phyloP scores from a whole-genome alignment of 2,113 vertebrate genomes.

The Eublepharis macularius region DNA sequence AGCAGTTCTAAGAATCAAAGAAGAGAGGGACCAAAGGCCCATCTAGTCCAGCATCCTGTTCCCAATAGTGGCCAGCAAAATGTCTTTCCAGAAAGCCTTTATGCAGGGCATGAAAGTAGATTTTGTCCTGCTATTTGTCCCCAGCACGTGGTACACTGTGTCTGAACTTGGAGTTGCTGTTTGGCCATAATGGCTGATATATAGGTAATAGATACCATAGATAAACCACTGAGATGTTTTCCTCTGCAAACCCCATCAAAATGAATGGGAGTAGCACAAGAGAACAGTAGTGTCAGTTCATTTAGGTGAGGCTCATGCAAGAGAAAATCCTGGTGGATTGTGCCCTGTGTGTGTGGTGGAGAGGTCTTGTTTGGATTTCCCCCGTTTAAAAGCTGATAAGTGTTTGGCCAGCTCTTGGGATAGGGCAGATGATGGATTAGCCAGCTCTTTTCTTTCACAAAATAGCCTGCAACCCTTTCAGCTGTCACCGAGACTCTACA shows the following conservation, averaged over 20 bases:
- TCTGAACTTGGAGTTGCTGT: neutral
- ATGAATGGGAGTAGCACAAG: too few species aligned
- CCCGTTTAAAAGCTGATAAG: neutral
- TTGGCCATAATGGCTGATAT: neutral
- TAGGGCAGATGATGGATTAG: neutral
- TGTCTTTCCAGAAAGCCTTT: too few species aligned
- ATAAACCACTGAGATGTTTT: neutral
- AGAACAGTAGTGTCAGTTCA: neutral
- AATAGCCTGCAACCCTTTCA: too few species aligned
- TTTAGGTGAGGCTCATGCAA: neutral
- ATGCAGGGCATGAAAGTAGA: neutral
- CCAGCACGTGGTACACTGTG: neutral
- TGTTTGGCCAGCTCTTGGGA: too few species aligned
- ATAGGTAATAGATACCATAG: neutral
- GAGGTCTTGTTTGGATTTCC: neutral
- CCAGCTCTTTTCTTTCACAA: neutral
- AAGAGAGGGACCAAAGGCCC: neutral
- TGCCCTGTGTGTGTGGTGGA: neutral
- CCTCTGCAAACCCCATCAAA: neutral
- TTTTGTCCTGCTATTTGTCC: neutral
- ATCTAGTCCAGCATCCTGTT: neutral
- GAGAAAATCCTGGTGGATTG: neutral
- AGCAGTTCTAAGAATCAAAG: too few species aligned
- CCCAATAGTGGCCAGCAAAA: neutral
- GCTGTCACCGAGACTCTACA: too few species aligned